These are phyloP conservation scores for Catharus ustulatus DNA, from an alignment of 2,797 vertebrate species.

Conservation along the genomic window DNA sequence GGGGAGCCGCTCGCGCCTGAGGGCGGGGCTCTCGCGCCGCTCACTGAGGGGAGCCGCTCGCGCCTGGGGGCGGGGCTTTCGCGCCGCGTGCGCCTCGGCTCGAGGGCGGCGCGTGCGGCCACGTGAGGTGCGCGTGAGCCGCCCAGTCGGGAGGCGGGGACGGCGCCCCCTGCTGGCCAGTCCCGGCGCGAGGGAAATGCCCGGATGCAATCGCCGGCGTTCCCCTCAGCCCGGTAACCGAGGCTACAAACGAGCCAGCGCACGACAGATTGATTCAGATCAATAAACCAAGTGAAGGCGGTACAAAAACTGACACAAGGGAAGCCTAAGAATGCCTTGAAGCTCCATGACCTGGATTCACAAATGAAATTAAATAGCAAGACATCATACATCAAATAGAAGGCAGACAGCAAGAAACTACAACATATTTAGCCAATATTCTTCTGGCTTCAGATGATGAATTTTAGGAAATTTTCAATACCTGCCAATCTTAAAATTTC, in stretches of 20 bases:
- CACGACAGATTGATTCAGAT: not conserved
- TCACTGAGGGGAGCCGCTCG: too few species aligned
- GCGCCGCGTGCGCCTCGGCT: not conserved
- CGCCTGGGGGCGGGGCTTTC: too few species aligned
- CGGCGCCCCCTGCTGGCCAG: not conserved
- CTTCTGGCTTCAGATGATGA: not conserved
- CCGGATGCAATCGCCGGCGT: not conserved
- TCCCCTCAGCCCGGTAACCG: not conserved
- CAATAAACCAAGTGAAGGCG: not conserved
- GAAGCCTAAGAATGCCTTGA: not conserved
- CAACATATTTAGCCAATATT: not conserved
- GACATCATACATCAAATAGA: not conserved
- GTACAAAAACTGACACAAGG: not conserved
- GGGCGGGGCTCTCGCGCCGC: not conserved
- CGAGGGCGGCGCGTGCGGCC: not conserved
- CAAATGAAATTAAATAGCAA: not conserved
- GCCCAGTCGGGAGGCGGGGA: not conserved
- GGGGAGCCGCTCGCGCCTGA: not conserved
- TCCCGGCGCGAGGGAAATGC: too few species aligned
- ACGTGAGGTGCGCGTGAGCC: not conserved
- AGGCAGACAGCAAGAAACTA: not conserved
- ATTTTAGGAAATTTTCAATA: not conserved
- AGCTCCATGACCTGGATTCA: not conserved
- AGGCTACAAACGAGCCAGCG: not conserved
- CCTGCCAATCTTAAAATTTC: not conserved